A percentile compares a stretch with the other conserved stretches of the same genome.
These are phyloP conservation scores for Nomada fabriciana DNA, from an alignment of 2,888 invertebrate genomes.

Conservation along the genomic window DNA sequence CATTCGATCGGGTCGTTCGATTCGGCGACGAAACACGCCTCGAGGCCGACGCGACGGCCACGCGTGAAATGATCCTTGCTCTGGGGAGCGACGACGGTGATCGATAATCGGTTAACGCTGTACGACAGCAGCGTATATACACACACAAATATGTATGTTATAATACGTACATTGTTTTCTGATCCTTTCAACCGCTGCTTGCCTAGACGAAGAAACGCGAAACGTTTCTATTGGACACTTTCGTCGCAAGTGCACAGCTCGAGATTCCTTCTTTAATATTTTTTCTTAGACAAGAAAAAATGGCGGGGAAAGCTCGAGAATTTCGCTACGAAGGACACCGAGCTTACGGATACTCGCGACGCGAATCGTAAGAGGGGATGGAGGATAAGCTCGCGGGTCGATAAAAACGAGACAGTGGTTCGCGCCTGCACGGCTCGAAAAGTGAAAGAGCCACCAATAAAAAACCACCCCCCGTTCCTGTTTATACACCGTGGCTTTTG, in stretches of 20 bases:
- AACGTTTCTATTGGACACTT: too few species aligned
- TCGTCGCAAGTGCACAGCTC: too few species aligned
- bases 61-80: slow-evolving; percentile 42
- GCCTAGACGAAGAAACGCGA: not conserved
- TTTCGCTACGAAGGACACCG: not conserved
- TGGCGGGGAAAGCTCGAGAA: too few species aligned
- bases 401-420: slow-evolving; percentile 59
- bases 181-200: slow-evolving; percentile 13
- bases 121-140: slow-evolving; percentile 15
- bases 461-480: slow-evolving; percentile 63
- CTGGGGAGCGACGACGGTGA: slow-evolving; percentile 40
- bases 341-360: not conserved
- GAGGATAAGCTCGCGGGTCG: slow-evolving; percentile 59
- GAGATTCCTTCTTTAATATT: too few species aligned
- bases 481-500: slow-evolving; percentile 64
- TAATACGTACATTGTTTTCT: not conserved
- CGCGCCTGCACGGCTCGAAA: slow-evolving; percentile 62
- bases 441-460: slow-evolving; percentile 60
- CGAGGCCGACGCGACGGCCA: slow-evolving; percentile 41
- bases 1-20: slow-evolving; percentile 48
- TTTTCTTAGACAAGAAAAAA: not conserved
- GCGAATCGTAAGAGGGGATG: slow-evolving; percentile 34
- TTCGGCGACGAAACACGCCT: slow-evolving; percentile 58
- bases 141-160: too few species aligned
- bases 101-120: slow-evolving; percentile 60